Percentiles rank a stretch among this genome's conserved stretches.
phyloP scores from a whole-genome alignment of 1,140 invertebrate genomes.

The Neoseiulus cucumeris region DNA sequence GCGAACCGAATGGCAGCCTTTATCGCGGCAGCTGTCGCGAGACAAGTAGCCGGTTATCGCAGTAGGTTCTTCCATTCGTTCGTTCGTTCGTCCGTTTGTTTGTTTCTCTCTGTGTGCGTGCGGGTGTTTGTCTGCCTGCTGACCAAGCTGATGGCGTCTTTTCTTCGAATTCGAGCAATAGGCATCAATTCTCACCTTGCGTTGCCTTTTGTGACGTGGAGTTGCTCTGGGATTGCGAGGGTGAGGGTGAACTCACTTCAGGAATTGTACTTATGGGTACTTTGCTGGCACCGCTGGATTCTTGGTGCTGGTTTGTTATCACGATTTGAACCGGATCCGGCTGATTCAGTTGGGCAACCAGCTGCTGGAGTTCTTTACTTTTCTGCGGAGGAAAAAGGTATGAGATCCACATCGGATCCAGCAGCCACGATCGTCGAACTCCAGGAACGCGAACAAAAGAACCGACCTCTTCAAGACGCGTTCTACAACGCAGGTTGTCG shows the following conservation, averaged over 20 bases:
- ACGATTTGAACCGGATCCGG: slow-evolving; percentile 9
- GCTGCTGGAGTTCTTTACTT: slow-evolving; percentile 8
- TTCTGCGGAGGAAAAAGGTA: background rate
- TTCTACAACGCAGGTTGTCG: slow-evolving; percentile 28
- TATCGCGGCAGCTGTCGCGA: no score
- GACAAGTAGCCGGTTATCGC: no score
- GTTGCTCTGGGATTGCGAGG: slow-evolving; percentile 10
- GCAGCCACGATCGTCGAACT: background rate
- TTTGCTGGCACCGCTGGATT: slow-evolving; percentile 9
- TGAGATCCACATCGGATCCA: no score
- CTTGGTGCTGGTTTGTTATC: slow-evolving; percentile 8
- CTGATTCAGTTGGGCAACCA: slow-evolving; percentile 10
- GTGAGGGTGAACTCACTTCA: slow-evolving; percentile 10
- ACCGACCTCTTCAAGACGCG: slow-evolving; percentile 26
- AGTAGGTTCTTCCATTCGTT: no score
- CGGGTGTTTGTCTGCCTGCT: no score
- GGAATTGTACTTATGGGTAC: slow-evolving; percentile 10
- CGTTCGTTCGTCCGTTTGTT: no score
- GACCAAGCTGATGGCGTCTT: no score
- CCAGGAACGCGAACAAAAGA: background rate
- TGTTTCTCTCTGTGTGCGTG: no score
- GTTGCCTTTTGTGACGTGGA: slow-evolving; percentile 11
- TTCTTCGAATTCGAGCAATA: no score
- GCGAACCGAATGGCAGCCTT: no score
- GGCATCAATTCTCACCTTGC: background rate